Evolutionary conservation across 2,888 invertebrate genomes (phyloP), one percentile per base, ranked within the genome.

Genomic region (Hirtodrosophila duncani): DNA sequence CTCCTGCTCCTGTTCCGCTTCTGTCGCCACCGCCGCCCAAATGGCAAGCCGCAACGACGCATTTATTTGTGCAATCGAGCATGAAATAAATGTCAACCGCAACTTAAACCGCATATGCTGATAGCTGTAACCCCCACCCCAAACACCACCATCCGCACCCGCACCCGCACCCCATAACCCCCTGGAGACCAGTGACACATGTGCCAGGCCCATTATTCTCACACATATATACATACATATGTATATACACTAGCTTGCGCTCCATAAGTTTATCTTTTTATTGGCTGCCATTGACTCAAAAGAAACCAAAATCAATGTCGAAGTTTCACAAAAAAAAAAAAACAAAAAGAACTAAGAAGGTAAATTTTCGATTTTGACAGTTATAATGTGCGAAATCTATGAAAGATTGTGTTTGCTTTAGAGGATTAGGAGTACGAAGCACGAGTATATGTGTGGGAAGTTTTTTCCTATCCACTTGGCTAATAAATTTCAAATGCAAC

Each of bases 81-180:
- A 59, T 78, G 65, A 74, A 81, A 77, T 79, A 81, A 77, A 81
- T 79, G 75, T 77, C 75, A 77, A 77, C 75, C 75, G 75, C 75
- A 77, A 79, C 67, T 79, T 74, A 78, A 74, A 74, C 81, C 74
- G 67, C 74, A 74, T 74, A 78, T 74, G 79, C 68, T 74, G 78
- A 72, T 78, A 74, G 59, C 66, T n/a, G n/a, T n/a, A n/a, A n/a
- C n/a, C 55, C 34, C 27, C 26, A 44, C 27, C 27, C 18, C 30
- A 21, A n/a, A 18, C 29, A 26, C 34, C 26, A 14, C 8, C 37
- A 7, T 20, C 33, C 17, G 18, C 8, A 11, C 8, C 16, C 29
- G n/a, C 17, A 10, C 18, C 38, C 31, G 6, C 21, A 6, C 4
- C 24, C 14, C 18, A n/a, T 8, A 8, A 10, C 16, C 36, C 30